phyloP scores from a whole-genome alignment of 2,113 vertebrate species.

The Helogale parvula region DNA sequence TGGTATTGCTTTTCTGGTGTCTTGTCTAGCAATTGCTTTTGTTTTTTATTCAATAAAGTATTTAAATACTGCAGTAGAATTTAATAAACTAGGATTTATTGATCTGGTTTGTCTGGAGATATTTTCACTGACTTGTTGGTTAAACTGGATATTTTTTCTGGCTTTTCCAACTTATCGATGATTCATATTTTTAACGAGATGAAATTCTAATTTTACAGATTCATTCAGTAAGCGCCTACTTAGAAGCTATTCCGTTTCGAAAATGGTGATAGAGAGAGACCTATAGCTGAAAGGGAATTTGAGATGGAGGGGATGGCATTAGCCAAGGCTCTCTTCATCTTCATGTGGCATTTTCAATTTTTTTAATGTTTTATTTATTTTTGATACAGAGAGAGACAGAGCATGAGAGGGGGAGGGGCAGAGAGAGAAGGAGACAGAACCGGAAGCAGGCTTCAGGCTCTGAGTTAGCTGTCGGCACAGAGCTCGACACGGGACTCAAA shows the following conservation, averaged over 20 bases:
- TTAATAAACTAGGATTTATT: not conserved
- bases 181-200: not conserved
- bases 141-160: not conserved
- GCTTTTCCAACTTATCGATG: not conserved
- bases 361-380: too few species aligned
- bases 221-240: not conserved
- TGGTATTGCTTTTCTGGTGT: not conserved
- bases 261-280: not conserved
- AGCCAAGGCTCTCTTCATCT: not conserved
- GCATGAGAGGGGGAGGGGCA: too few species aligned
- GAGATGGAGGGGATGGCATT: not conserved
- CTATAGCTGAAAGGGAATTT: not conserved
- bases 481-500: too few species aligned
- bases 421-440: too few species aligned
- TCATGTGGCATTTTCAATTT: not conserved
- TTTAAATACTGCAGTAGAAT: constrained; percentile 12
- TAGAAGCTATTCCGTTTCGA: not conserved
- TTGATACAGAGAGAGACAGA: too few species aligned
- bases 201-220: not conserved
- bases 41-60: not conserved
- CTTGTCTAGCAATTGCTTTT: not conserved
- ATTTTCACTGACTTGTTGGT: not conserved
- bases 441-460: too few species aligned
- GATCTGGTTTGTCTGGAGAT: not conserved
- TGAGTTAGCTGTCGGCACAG: too few species aligned